Base-by-base conservation (phyloP, 2,888 invertebrate species). In the Nephrocerus scutellatus region DNA sequence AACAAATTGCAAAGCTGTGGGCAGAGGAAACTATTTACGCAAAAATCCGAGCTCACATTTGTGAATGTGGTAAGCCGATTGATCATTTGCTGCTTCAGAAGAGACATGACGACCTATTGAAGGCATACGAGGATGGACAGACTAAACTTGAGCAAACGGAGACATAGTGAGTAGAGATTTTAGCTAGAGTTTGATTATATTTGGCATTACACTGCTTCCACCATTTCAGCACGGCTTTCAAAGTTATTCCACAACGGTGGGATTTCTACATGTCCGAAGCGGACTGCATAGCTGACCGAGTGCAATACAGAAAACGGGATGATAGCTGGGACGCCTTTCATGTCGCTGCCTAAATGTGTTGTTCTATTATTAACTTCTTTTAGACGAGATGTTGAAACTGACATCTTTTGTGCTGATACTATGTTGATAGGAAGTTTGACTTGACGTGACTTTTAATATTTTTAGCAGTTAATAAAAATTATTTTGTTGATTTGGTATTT, bases 211-310 rank as follows among this genome's bases (percentile, higher is more conserved):
- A 25, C 23, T 15, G 16, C n/a, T 6, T n/a, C n/a, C 14, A 24
- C 32, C 12, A 19, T 40, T 33, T 4, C 39, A 66, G 65, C 41
- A 64, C 64, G 19, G 66, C 54, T 7, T 62, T 64, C 19, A 57
- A 59, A 36, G 54, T 67, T n/a, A 30, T 53, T 9, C 53, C 66
- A 2, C 49, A 53, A 20, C 45, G 50, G 13, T 62, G 64, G 55
- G 68, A 66, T 28, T 66, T 66, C 35, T 57, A 63, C n/a, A 62
- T 58, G 24, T 48, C 54, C 4, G 52, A 54, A 20, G 7, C 30
- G 3, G 44, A 48, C 8, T 41, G 52, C 34, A 58, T 66, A 13
- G 62, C 60, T n/a, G 68, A 66, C 49, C 56, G 66, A 12, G 42
- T 67, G 8, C 56, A 62, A 30, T 66, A 64, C 40, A 54, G 55